phyloP scores from a whole-genome alignment of 1,140 invertebrate genomes.

The Aphidius ervi region DNA sequence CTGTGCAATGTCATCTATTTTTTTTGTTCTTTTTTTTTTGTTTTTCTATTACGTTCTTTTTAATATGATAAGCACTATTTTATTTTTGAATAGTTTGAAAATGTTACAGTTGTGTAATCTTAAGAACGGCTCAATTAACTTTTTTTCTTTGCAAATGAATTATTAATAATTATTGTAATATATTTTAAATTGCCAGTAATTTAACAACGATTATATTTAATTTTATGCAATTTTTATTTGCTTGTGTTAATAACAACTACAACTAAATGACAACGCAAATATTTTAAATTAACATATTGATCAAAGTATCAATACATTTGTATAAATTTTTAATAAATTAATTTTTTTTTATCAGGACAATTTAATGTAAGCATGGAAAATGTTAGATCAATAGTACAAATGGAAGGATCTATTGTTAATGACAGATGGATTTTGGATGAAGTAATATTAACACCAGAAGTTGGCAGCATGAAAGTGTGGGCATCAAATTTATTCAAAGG shows the following conservation, averaged over 20 bases:
- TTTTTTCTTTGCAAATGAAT: no score
- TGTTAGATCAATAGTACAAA: conserved; percentile 33
- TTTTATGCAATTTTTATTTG: no score
- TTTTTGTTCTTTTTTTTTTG: no score
- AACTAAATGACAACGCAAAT: conserved; percentile 2
- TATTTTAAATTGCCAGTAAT: no score
- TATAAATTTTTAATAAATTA: conserved; percentile 8
- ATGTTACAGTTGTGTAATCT: no score
- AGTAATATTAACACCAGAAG: conserved; percentile 61
- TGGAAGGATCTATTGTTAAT: conserved; percentile 39
- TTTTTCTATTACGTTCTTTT: no score
- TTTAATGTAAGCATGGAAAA: conserved; percentile 46
- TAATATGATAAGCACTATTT: no score
- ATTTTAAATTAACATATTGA: not conserved
- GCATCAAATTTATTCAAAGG: conserved; percentile 58
- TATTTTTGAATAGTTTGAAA: no score
- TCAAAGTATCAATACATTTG: not conserved
- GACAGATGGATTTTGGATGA: conserved; percentile 54
- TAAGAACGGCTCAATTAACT: no score
- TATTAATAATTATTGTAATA: no score
- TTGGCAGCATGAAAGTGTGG: conserved; percentile 55
- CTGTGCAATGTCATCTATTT: no score
- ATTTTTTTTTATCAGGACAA: conserved; percentile 30
- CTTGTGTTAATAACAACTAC: not conserved
- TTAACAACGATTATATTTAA: no score